Evolutionary conservation across 2,113 vertebrate genomes (phyloP).

Genomic region (Hyaena hyaena): DNA sequence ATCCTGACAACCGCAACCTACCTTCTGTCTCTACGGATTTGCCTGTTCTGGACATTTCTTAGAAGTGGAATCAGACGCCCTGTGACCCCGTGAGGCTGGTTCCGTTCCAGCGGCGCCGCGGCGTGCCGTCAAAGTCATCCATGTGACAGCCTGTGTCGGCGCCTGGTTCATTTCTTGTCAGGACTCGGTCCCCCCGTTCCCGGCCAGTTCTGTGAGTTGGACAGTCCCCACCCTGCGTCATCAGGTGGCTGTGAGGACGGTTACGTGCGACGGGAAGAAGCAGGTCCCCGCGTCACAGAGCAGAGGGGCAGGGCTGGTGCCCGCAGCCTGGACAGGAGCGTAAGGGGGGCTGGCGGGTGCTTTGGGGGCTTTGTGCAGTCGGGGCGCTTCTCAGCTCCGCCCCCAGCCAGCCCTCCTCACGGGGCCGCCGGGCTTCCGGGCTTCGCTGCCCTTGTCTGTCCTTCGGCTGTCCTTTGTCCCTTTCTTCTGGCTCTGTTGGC

Average conservation of each 20-base stretch:
- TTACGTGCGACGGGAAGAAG: too few species aligned
- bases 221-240: background rate
- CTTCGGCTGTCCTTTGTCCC: background rate
- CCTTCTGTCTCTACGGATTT: background rate
- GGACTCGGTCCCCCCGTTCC: background rate
- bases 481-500: background rate
- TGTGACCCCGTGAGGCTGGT: background rate
- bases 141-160: rapidly evolving
- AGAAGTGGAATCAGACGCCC: background rate
- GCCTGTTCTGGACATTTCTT: background rate
- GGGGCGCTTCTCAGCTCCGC: background rate
- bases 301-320: background rate
- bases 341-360: rapidly evolving
- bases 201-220: background rate
- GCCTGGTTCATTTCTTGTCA: background rate
- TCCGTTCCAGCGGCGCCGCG: background rate
- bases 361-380: background rate
- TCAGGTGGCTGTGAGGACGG: background rate
- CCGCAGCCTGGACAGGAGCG: rapidly evolving
- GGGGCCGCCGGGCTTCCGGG: background rate
- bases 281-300: background rate
- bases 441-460: background rate
- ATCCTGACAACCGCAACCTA: background rate
- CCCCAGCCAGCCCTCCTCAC: rapidly evolving
- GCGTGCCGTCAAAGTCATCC: background rate